phyloP scores from a whole-genome alignment of 2,888 invertebrate genomes.

The Cyclophora albipunctata region DNA sequence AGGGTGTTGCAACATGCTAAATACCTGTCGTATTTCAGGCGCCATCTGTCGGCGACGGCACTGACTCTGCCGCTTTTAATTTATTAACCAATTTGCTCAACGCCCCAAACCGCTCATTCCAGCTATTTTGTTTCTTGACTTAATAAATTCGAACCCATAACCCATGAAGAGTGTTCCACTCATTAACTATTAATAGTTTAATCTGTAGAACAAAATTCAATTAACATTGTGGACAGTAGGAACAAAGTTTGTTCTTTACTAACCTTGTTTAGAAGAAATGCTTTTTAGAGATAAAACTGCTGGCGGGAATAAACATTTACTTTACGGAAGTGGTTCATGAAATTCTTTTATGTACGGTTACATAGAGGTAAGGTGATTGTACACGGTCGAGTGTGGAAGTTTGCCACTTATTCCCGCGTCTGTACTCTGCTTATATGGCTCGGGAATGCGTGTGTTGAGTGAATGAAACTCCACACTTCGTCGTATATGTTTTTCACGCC shows the following conservation, averaged over 20 bases:
- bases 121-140: constrained; percentile 68
- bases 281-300: constrained; percentile 17
- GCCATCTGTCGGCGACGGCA: constrained; percentile 70
- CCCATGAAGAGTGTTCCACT: constrained; percentile 47
- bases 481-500: too few relatives aligned
- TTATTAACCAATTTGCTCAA: constrained; percentile 73
- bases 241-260: constrained; percentile 7
- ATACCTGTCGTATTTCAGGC: constrained; percentile 73
- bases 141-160: constrained; percentile 65
- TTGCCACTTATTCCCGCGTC: constrained; percentile 37
- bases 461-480: constrained; percentile 15
- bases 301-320: constrained; percentile 20
- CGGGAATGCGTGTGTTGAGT: constrained; percentile 18
- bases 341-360: constrained; percentile 23
- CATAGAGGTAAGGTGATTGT: constrained; percentile 25
- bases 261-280: constrained; percentile 12
- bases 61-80: constrained; percentile 71
- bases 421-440: constrained; percentile 28
- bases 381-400: constrained; percentile 35
- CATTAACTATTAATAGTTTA: constrained; percentile 34
- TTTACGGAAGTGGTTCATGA: constrained; percentile 22
- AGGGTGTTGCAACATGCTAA: constrained; percentile 72
- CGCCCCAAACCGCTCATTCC: constrained; percentile 56
- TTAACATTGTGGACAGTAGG: constrained; percentile 13
- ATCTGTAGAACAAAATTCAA: constrained; percentile 18